Percentiles rank a stretch among this genome's conserved stretches.
Conservation (phyloP, 2,888 invertebrate species). For the Phorcus lineatus region DNA sequence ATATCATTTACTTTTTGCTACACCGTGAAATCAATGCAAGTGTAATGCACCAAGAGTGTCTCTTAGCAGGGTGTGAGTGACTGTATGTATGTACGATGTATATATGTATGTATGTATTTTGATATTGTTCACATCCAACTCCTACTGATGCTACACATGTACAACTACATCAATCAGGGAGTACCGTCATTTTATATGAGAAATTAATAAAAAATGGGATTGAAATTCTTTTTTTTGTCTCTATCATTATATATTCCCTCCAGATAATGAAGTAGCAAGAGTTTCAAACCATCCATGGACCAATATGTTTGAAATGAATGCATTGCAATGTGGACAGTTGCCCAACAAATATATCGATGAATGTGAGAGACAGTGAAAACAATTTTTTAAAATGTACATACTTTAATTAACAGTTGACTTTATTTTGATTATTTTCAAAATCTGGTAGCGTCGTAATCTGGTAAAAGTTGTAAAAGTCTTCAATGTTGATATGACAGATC, state of each 20-base stretch:
- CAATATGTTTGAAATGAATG: no score
- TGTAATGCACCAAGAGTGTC: background rate
- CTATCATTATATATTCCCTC: background rate
- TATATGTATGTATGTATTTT: constrained; percentile 25
- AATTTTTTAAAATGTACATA: no score
- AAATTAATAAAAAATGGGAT: constrained; percentile 24
- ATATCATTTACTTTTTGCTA: constrained; percentile 2
- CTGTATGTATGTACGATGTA: constrained; percentile 25
- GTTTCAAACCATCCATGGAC: no score
- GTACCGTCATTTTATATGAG: constrained; percentile 16
- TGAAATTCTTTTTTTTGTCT: background rate
- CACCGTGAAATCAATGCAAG: background rate
- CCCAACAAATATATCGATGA: no score
- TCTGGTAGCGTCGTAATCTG: no score
- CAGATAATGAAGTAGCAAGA: no score
- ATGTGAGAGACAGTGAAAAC: no score
- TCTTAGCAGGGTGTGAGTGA: background rate
- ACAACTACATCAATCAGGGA: constrained; percentile 15
- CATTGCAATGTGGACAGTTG: no score
- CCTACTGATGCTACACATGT: background rate
- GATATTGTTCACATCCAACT: constrained; percentile 16
- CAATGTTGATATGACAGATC: no score
- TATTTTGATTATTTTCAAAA: no score
- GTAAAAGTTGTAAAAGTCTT: no score
- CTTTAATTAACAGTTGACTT: no score